Evolutionary conservation across 2,797 vertebrate species (phyloP).

Genomic region (Pangasius djambal): DNA sequence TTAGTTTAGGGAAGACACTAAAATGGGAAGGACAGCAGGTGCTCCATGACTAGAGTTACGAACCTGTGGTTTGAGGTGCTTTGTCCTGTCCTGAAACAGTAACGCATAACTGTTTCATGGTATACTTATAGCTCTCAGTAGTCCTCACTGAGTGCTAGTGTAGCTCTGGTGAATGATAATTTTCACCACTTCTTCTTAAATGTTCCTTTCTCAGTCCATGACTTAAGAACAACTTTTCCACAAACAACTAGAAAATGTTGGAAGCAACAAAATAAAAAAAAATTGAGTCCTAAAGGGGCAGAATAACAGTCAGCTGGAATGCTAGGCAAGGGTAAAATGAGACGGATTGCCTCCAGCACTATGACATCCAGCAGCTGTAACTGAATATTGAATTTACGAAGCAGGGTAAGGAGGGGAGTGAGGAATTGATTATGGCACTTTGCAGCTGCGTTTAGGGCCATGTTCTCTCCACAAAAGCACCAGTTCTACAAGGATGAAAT

Average conservation of each 20-base stretch:
- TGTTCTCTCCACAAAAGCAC: conserved; percentile 40
- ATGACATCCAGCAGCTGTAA: conserved; percentile 47
- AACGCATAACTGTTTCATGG: not conserved
- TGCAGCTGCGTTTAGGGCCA: conserved; percentile 38
- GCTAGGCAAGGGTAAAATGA: conserved; percentile 41
- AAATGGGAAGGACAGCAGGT: not conserved
- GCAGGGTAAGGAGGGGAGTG: conserved; percentile 29
- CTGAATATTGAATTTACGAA: conserved; percentile 50
- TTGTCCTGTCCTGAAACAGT: not conserved
- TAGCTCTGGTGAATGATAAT: not conserved
- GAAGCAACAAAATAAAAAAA: conserved; percentile 30
- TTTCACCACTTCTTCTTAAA: not conserved
- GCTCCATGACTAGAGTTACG: not conserved
- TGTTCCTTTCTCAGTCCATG: no score
- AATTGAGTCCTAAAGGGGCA: conserved; percentile 13
- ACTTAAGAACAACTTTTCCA: not conserved
- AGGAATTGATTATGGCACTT: conserved; percentile 49
- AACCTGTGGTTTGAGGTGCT: not conserved
- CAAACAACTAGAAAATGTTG: conserved; percentile 10
- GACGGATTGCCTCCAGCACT: conserved; percentile 33
- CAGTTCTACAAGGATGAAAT: conserved; percentile 16
- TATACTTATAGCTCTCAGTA: not conserved
- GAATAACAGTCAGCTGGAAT: conserved; percentile 44
- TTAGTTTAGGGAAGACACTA: no score
- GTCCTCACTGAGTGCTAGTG: not conserved